A percentile compares a stretch with the other conserved stretches of the same genome.
phyloP scores from a whole-genome alignment of 2,888 invertebrate genomes.

The Drosophila affinis region DNA sequence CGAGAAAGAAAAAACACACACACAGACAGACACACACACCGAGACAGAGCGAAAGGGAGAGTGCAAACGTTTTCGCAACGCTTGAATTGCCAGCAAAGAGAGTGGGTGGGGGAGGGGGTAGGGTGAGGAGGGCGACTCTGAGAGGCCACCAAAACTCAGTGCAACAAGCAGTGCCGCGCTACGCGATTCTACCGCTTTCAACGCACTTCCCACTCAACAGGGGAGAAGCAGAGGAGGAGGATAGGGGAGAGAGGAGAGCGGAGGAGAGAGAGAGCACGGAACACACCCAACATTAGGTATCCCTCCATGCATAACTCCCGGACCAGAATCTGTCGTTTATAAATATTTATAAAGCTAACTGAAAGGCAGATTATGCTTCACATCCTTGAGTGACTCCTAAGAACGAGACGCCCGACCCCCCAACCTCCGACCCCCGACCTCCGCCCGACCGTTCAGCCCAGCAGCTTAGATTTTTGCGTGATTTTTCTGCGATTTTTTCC shows the following conservation, averaged over 20 bases:
- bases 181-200: constrained; percentile 70
- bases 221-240: neutral
- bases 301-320: constrained; percentile 12
- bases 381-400: constrained; percentile 18
- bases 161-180: constrained; percentile 33
- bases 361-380: constrained; percentile 24
- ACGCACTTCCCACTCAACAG: constrained; percentile 39
- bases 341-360: constrained; percentile 28
- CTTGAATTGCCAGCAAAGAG: constrained; percentile 63
- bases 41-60: constrained; percentile 39
- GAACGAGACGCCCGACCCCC: too few species aligned
- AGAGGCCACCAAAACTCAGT: constrained; percentile 5
- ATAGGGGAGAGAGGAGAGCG: too few species aligned
- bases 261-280: neutral
- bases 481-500: constrained; percentile 31
- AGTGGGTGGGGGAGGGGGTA: constrained; percentile 1
- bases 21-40: constrained; percentile 32
- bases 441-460: neutral
- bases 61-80: constrained; percentile 71
- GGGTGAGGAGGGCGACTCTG: constrained; percentile 9
- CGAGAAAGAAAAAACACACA: neutral
- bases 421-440: neutral
- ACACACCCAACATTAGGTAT: constrained; percentile 8
- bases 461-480: constrained; percentile 15
- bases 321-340: constrained; percentile 19